Conservation (phyloP, 2,797 vertebrate genomes). For the Pantherophis alleghaniensis region DNA sequence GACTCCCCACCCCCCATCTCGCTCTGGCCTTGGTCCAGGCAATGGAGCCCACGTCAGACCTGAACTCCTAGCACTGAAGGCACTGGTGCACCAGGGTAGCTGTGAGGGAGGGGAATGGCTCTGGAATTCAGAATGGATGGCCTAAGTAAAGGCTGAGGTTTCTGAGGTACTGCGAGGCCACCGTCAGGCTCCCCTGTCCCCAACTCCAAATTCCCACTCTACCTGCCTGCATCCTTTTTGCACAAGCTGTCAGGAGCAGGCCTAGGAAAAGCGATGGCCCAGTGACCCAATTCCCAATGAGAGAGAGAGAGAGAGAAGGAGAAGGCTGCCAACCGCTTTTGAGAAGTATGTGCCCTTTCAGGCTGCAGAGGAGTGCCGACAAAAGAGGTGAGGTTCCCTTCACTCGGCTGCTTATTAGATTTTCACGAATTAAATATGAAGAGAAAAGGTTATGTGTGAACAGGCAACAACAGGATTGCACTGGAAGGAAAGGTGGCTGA, state of each 20-base stretch:
- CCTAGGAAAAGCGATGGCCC: constrained; percentile 4
- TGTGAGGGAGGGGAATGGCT: not conserved
- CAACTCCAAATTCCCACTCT: not conserved
- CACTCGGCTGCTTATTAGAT: constrained; percentile 28
- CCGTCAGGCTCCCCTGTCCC: not conserved
- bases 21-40: not conserved
- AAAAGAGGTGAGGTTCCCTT: not conserved
- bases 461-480: constrained; percentile 35
- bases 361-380: not conserved
- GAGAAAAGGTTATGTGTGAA: not conserved
- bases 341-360: not conserved
- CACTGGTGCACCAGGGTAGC: not conserved
- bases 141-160: fast-evolving
- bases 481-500: fast-evolving
- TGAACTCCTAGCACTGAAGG: fast-evolving
- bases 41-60: fast-evolving
- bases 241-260: fast-evolving
- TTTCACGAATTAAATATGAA: constrained; percentile 34
- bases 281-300: constrained; percentile 45
- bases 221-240: fast-evolving
- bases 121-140: not conserved
- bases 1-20: not conserved
- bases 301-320: not conserved
- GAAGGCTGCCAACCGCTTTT: not conserved
- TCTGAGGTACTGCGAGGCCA: fast-evolving